Evolutionary conservation across 1,140 invertebrate species (phyloP).

Genomic region (Drosophila pseudoobscura): DNA sequence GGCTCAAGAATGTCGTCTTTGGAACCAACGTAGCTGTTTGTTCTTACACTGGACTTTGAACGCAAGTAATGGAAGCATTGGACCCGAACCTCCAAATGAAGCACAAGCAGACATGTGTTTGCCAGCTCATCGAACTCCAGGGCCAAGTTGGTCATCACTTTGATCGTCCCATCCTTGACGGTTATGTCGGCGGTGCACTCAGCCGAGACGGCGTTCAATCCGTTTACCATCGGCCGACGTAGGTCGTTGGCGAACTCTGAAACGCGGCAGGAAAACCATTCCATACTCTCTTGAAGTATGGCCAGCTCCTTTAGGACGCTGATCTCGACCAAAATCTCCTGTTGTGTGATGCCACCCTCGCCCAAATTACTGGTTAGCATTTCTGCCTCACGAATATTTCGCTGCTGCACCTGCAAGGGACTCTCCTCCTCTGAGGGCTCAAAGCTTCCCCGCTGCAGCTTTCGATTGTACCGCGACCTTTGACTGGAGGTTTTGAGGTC

Average conservation of each 20-base stretch:
- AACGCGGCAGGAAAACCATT: constrained; percentile 88
- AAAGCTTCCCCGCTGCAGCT: constrained; percentile 74
- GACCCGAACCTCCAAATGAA: constrained; percentile 96
- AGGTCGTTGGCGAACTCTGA: constrained; percentile 85
- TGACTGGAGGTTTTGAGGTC: constrained; percentile 87
- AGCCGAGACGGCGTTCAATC: constrained; percentile 47
- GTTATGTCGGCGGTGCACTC: constrained; percentile 63
- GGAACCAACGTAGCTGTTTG: constrained; percentile 72
- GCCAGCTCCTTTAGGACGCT: constrained; percentile 92
- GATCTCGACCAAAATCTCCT: constrained; percentile 92
- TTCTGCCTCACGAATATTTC: constrained; percentile 95
- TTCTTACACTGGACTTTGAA: constrained; percentile 75
- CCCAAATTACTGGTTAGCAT: constrained; percentile 95
- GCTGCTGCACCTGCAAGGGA: constrained; percentile 90
- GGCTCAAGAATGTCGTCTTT: constrained; percentile 87
- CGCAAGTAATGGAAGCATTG: constrained; percentile 96
- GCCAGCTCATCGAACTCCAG: constrained; percentile 94
- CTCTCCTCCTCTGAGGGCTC: constrained; percentile 87
- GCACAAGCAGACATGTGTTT: constrained; percentile 94
- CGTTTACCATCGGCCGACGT: constrained; percentile 80
- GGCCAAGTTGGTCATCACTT: constrained; percentile 86
- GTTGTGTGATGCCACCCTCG: constrained; percentile 92
- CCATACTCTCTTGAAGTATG: constrained; percentile 95
- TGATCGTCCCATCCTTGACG: constrained; percentile 82
- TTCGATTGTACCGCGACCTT: constrained; percentile 76